Evolutionary conservation across 2,113 vertebrate species (phyloP), one percentile per base, ranked within the genome.

Genomic region (Setophaga kirtlandii): DNA sequence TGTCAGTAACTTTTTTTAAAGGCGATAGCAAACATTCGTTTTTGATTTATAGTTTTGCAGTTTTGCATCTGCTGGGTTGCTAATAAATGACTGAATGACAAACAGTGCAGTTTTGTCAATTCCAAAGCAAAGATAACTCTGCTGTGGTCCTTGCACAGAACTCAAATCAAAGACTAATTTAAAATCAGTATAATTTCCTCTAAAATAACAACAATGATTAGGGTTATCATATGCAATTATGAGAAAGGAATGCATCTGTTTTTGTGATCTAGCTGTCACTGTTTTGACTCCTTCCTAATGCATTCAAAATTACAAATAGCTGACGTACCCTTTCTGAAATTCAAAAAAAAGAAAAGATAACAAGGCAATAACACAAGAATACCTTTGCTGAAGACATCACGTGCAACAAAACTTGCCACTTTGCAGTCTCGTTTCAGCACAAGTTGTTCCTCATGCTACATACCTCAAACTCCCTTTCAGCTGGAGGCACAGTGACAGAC

Each of bases 41-140:
- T 97, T 93, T 97, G 85, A 96, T 97, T 97, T 96, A 97, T 93
- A 64, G 76, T 95, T 60, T 70, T 88, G 71, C 33, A 76, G 25
- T 62, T 90, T 44, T 81, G 73, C 85, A 59, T 73, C 92, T 64
- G 49, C 77, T 88, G 42, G 28, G n/a, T 24, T 85, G 83, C 56
- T 88, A 15, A 44, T 64, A 77, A 65, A 73, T 0, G 9, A 87
- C 65, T 82, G 53, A 67, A 87, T 52, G 77, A 83, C 70, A 83
- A 86, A 84, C 13, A 5, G 69, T 6, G 31, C 73, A 67, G 68
- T 63, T 96, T 65, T 86, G 86, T 90, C 77, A 94, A 24, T 65
- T 90, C 81, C 75, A 93, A 88, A 56, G 56, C 64, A 93, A 83
- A 90, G 78, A 79, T 62, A 96, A 70, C 52, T 87, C 17, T 4